A percentile compares a stretch with the other conserved stretches of the same genome.
Evolutionary conservation across 2,888 invertebrate species (phyloP).

Genomic region (Uloborus plumipes): DNA sequence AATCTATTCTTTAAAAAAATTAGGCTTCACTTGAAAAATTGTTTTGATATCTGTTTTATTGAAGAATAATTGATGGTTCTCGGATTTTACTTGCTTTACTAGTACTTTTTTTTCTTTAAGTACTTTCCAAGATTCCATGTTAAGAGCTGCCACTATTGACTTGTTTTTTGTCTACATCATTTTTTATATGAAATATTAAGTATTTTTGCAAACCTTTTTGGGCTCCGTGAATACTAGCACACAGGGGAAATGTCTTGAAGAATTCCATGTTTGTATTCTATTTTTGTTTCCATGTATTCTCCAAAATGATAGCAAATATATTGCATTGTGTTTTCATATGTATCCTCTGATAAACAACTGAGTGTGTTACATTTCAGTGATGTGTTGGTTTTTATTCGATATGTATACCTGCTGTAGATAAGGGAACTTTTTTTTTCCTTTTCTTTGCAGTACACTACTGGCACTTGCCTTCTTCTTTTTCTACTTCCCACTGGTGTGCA

Average conservation of each 20-base stretch:
- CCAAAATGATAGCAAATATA: slow-evolving; percentile 3
- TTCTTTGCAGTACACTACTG: slow-evolving; percentile 48
- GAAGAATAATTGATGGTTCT: too few species aligned
- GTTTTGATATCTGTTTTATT: too few species aligned
- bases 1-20: too few species aligned
- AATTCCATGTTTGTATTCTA: slow-evolving; percentile 54
- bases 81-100: neutral
- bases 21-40: too few species aligned
- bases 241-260: slow-evolving; percentile 19
- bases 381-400: slow-evolving; percentile 27
- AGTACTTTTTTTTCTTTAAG: too few species aligned
- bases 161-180: slow-evolving; percentile 28
- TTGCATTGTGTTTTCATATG: slow-evolving; percentile 14
- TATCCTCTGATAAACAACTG: slow-evolving; percentile 20
- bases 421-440: slow-evolving; percentile 8
- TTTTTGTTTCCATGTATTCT: slow-evolving; percentile 39
- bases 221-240: slow-evolving; percentile 31
- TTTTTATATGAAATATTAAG: slow-evolving; percentile 46
- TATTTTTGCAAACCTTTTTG: slow-evolving; percentile 59
- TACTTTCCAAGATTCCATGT: too few species aligned
- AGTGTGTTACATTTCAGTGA: slow-evolving; percentile 16
- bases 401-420: slow-evolving; percentile 41
- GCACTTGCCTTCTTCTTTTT: slow-evolving; percentile 35
- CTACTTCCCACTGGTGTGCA: neutral
- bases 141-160: too few species aligned